These are phyloP conservation scores for Neofelis nebulosa DNA, from an alignment of 2,113 vertebrate species.

Conservation along the genomic window DNA sequence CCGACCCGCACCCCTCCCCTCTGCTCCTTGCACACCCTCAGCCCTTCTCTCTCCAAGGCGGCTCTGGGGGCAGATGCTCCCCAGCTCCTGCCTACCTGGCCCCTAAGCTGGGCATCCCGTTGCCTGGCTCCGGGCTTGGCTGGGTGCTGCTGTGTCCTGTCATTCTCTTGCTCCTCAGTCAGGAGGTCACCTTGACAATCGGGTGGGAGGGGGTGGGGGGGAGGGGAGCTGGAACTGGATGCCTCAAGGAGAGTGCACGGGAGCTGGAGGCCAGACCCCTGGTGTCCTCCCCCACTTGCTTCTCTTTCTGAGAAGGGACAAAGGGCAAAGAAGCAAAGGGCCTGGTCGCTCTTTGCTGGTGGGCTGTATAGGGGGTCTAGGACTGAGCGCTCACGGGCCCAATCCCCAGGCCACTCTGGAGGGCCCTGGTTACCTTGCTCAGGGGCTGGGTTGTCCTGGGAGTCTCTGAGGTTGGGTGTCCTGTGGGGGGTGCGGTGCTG, in stretches of 20 bases:
- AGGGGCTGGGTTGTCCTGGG: background rate
- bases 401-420: background rate
- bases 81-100: background rate
- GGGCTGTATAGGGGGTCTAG: too few species aligned
- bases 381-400: background rate
- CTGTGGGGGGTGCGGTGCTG: background rate
- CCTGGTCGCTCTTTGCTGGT: background rate
- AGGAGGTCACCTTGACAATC: conserved; percentile 61
- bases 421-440: background rate
- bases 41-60: background rate
- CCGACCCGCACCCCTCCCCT: background rate
- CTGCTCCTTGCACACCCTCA: accelerated
- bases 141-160: background rate
- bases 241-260: background rate
- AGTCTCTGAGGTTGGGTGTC: background rate
- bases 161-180: conserved; percentile 40
- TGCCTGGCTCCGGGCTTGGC: background rate
- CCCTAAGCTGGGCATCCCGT: background rate
- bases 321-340: background rate
- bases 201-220: background rate
- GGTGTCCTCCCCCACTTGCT: accelerated
- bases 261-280: background rate
- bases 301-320: background rate
- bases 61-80: too few species aligned
- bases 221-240: background rate